A percentile compares a stretch with the other conserved stretches of the same genome.
These are phyloP conservation scores for Pardosa pseudoannulata DNA, from an alignment of 2,888 invertebrate genomes.

Conservation along the genomic window DNA sequence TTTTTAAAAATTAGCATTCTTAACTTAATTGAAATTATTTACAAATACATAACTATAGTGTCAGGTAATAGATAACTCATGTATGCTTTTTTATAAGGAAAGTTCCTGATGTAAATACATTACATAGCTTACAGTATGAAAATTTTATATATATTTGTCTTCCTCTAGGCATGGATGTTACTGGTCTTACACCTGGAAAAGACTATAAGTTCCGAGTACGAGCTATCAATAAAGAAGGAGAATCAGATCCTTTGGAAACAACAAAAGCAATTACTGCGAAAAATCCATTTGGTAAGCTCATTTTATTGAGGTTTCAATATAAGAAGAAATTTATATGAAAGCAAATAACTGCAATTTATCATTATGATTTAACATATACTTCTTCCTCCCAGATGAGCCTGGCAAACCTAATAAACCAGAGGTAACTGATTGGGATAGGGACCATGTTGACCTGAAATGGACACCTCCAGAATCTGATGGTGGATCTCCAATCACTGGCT, in stretches of 20 bases:
- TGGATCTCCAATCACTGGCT: conserved; percentile 97
- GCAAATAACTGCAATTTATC: no score
- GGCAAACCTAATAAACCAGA: conserved; percentile 94
- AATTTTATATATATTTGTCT: no score
- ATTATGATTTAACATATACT: no score
- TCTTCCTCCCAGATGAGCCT: conserved; percentile 83
- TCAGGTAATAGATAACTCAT: no score
- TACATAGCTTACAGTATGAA: no score
- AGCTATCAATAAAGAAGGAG: conserved; percentile 80
- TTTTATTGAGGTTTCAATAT: no score
- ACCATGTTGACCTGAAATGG: conserved; percentile 97
- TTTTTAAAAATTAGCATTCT: no score
- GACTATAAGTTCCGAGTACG: conserved; percentile 81
- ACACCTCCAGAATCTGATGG: conserved; percentile 92
- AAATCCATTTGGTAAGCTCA: conserved; percentile 94
- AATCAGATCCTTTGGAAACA: conserved; percentile 79
- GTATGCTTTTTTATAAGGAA: no score
- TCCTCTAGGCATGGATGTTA: conserved; percentile 78
- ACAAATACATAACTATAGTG: no score
- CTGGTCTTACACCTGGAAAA: conserved; percentile 77
- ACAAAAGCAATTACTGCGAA: conserved; percentile 91
- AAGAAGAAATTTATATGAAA: no score
- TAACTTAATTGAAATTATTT: no score
- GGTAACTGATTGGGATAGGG: conserved; percentile 95
- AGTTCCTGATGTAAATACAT: no score